Percentiles rank a stretch among this genome's conserved stretches.
phyloP scores from a whole-genome alignment of 2,113 vertebrate genomes.

The Trachemys scripta region DNA sequence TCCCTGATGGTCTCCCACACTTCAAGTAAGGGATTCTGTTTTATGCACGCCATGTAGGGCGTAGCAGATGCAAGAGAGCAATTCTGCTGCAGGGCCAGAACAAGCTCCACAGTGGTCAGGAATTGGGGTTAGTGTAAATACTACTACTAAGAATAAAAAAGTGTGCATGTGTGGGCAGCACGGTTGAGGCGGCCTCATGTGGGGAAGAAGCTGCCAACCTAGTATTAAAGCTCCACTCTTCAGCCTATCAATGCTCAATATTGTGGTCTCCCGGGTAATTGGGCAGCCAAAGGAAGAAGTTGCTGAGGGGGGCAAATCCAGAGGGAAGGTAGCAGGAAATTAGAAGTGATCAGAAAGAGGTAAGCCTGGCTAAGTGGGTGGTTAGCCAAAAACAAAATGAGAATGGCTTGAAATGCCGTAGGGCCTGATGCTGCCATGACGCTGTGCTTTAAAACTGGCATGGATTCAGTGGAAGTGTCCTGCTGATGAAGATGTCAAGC shows the following conservation, averaged over 20 bases:
- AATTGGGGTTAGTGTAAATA: neutral
- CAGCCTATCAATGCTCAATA: neutral
- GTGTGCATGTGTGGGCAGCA: neutral
- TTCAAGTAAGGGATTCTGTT: neutral
- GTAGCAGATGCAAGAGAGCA: neutral
- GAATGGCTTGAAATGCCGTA: neutral
- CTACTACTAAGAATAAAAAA: neutral
- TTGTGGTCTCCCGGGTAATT: neutral
- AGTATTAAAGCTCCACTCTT: neutral
- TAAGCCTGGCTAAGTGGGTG: neutral
- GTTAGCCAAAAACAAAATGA: neutral
- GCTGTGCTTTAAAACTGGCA: neutral
- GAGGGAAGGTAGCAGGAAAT: neutral
- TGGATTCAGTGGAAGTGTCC: accelerated
- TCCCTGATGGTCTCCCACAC: neutral
- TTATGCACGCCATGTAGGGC: neutral
- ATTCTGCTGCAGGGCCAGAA: neutral
- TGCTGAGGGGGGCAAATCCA: neutral
- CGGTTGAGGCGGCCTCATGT: neutral
- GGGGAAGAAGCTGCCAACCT: neutral
- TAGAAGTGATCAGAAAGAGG: neutral
- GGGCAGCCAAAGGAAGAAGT: neutral
- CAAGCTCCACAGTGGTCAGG: neutral
- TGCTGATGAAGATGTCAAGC: neutral
- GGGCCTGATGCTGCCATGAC: neutral